Percentiles rank a stretch among this genome's conserved stretches.
phyloP scores from a whole-genome alignment of 2,888 invertebrate species.

The Drosophila mettleri region DNA sequence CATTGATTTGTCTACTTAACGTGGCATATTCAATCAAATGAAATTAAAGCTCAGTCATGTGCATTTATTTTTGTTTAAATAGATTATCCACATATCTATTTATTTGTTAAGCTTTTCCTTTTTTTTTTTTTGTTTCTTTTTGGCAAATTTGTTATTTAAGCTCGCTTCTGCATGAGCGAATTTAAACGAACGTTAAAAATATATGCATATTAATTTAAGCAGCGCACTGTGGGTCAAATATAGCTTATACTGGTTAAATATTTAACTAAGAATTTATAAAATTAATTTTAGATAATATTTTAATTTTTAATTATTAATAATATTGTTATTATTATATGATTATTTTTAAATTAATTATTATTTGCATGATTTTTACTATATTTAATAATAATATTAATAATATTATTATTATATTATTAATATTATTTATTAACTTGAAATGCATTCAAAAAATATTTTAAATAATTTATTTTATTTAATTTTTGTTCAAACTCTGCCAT shows the following conservation, averaged over 20 bases:
- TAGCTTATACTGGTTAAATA: no score
- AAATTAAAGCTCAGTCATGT: slow-evolving; percentile 20
- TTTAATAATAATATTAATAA: no score
- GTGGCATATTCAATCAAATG: slow-evolving; percentile 25
- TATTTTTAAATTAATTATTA: no score
- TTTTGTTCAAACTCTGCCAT: background rate
- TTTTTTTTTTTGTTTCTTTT: no score
- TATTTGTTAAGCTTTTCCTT: slow-evolving; percentile 14
- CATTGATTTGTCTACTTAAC: slow-evolving; percentile 23
- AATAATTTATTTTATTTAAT: background rate
- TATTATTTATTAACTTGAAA: no score
- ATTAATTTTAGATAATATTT: no score
- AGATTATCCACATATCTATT: slow-evolving; percentile 12
- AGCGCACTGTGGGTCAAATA: background rate
- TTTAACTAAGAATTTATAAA: no score
- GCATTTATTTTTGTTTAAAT: slow-evolving; percentile 12
- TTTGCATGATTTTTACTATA: no score
- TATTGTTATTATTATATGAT: no score
- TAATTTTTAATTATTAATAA: no score
- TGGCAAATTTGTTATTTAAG: slow-evolving; percentile 16
- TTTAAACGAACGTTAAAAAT: slow-evolving; percentile 4
- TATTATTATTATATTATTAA: no score
- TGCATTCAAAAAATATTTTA: background rate
- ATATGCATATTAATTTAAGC: background rate
- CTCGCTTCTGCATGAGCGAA: slow-evolving; percentile 8